Evolutionary conservation across 2,113 vertebrate genomes (phyloP), one percentile per base, ranked within the genome.

Genomic region (Sciurus niger): DNA sequence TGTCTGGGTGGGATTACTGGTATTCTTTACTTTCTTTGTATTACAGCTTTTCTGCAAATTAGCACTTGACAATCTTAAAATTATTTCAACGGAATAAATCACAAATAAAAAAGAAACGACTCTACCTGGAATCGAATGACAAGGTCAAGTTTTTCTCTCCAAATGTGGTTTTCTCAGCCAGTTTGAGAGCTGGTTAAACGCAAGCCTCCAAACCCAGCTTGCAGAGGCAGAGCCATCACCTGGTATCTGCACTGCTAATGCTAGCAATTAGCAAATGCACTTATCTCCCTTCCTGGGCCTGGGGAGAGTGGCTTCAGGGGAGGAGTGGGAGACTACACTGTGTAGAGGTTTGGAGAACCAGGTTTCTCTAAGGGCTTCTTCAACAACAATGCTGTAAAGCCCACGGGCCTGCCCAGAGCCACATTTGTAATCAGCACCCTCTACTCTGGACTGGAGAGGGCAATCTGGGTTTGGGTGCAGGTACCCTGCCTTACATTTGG

Each of bases 1-100:
- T 60, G 51, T 22, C 34, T 80, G 34, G 89, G 12, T 53, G 58
- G 10, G 14, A 46, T 77, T 34, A 79, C 17, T 43, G 43, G 22
- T 37, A 40, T 74, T 90, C 34, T 84, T 92, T 76, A 48, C 28
- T 89, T 72, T 73, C 7, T 89, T 32, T 74, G 40, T 68, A 48
- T 78, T 83, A 67, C 32, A 85, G 11, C 32, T 84, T 74, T 83
- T 87, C 74, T 55, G 65, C 60, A 87, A 96, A 37, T 94, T 48
- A 91, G 46, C 53, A 72, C 18, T 70, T 80, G 72, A 43, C 18
- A 72, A 53, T 63, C 68, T 79, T 79, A 74, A 78, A 96, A 72
- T 67, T 34, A 77, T 88, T 93, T 80, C 60, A 67, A 90, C n/a
- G 72, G 25, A 43, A 60, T 43, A 86, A 85, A 90, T 89, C 5